These are phyloP conservation scores for Acanthurus leucopareius DNA, from an alignment of 2,797 vertebrate species.

Conservation along the genomic window DNA sequence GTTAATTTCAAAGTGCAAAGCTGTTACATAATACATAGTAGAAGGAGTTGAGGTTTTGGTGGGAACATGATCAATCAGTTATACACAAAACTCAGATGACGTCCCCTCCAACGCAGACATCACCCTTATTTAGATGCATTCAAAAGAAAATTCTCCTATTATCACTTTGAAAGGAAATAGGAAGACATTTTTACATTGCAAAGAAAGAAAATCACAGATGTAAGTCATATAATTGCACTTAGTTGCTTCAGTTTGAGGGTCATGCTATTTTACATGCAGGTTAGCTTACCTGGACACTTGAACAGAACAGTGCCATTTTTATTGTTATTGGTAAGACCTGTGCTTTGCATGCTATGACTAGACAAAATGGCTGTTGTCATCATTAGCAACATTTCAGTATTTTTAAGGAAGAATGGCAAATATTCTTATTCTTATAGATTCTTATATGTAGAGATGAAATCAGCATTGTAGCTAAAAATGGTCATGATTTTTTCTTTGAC, in stretches of 20 bases:
- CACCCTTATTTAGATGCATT: background rate
- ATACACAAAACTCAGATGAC: too few relatives aligned
- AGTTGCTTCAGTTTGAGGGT: background rate
- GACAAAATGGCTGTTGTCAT: slow-evolving; percentile 5
- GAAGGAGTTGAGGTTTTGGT: background rate
- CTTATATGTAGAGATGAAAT: background rate
- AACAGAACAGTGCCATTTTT: background rate
- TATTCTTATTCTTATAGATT: background rate
- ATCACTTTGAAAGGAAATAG: background rate
- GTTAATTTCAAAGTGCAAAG: background rate
- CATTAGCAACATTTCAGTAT: too few relatives aligned
- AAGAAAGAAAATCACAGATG: background rate
- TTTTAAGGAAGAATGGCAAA: too few relatives aligned
- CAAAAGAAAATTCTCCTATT: background rate
- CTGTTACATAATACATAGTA: background rate
- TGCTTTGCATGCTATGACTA: background rate
- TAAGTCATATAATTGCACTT: background rate
- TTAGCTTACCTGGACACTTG: background rate
- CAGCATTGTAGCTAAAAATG: too few relatives aligned
- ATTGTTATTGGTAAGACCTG: background rate
- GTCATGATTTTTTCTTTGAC: too few relatives aligned
- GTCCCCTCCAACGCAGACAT: background rate
- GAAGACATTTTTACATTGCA: background rate
- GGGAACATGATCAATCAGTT: too few relatives aligned
- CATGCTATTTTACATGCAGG: background rate